phyloP scores from a whole-genome alignment of 2,888 invertebrate genomes.

The Eupithecia insigniata region DNA sequence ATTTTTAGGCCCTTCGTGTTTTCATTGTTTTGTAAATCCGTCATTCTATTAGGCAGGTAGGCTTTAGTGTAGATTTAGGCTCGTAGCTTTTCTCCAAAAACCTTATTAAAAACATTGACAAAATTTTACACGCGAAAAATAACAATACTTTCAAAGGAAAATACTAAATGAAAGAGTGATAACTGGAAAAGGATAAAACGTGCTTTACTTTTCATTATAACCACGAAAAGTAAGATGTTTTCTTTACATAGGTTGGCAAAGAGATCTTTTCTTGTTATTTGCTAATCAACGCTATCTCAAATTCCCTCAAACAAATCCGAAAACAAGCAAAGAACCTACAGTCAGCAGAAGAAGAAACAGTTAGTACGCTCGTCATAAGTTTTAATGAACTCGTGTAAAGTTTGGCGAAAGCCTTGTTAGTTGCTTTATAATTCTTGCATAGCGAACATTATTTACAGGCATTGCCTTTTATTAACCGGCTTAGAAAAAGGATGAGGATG shows the following conservation, averaged over 20 bases:
- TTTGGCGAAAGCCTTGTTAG: constrained; percentile 11
- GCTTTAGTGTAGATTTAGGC: no score
- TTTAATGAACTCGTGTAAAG: constrained; percentile 34
- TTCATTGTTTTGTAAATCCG: neutral
- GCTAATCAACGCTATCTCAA: neutral
- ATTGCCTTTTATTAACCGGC: neutral
- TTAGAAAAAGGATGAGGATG: neutral
- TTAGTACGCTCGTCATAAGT: constrained; percentile 5
- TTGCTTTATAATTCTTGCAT: constrained; percentile 10
- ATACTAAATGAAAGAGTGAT: no score
- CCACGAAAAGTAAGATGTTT: neutral
- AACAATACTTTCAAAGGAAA: neutral
- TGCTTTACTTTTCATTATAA: neutral
- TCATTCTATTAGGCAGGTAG: no score
- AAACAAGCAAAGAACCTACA: neutral
- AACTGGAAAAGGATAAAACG: neutral
- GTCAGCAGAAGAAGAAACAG: neutral
- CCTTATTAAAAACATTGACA: no score
- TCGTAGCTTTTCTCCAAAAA: no score
- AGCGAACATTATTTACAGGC: neutral
- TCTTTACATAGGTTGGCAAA: neutral
- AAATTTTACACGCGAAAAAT: no score
- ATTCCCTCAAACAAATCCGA: neutral
- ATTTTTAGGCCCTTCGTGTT: neutral
- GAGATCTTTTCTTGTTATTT: neutral